Conservation (phyloP, 2,113 vertebrate genomes). For the Pithys albifrons region DNA sequence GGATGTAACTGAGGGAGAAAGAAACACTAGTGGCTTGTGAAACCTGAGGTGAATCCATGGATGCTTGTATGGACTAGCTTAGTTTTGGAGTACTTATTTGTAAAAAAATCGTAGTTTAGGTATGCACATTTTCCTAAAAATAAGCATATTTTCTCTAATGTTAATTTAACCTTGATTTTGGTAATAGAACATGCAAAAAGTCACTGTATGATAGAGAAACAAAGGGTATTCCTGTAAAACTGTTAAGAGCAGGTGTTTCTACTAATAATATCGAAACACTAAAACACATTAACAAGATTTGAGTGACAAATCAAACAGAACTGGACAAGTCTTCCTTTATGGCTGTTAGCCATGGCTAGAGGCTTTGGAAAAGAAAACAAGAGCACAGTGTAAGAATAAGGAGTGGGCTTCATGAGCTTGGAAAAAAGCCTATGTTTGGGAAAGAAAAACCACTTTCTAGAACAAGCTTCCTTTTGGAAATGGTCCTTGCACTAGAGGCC, state of each 20-base stretch:
- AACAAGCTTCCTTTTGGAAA: conserved; percentile 21
- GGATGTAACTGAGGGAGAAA: not conserved
- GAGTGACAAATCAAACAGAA: not conserved
- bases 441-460: not conserved
- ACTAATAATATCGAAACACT: not conserved
- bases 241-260: not conserved
- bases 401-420: not conserved
- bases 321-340: not conserved
- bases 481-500: not conserved
- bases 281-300: not conserved
- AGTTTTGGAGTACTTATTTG: not conserved
- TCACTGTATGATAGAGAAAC: not conserved
- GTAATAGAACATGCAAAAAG: not conserved
- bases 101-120: not conserved
- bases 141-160: not conserved
- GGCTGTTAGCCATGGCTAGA: not conserved
- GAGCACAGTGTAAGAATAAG: not conserved
- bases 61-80: not conserved
- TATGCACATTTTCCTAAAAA: not conserved
- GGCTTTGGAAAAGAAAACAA: conserved; percentile 24
- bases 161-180: not conserved
- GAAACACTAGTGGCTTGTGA: not conserved
- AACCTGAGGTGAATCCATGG: not conserved
- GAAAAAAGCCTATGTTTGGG: not conserved
- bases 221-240: not conserved